Evolutionary conservation across 2,888 invertebrate genomes (phyloP), one percentile per base, ranked within the genome.

Genomic region (Maniola hyperantus): DNA sequence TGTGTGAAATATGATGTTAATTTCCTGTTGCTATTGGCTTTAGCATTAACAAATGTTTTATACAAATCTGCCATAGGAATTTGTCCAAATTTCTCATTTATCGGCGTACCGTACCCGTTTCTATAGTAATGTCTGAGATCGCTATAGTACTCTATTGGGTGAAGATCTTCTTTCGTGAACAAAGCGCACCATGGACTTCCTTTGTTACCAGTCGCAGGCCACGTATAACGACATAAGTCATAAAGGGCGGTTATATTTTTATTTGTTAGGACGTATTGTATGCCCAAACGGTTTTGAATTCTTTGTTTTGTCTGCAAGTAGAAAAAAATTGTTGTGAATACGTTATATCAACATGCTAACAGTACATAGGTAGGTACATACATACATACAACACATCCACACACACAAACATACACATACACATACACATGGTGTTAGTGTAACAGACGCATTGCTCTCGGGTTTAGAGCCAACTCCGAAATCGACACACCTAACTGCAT

Each of bases 191-290:
- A 97, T 4, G 96, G 93, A 60, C 96, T 96, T 73, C 89, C 77
- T 70, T 76, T 84, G 57, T 77, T 79, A 61, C 81, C 75, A 8
- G 80, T 73, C 2, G 83, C 96, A 5, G 96, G 95, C 84, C 96
- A 96, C 69, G 96, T 95, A 77, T 94, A 96, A 15, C 97, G 94
- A 76, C 97, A 97, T 84, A 96, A 93, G 75, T 97, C 95, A 79
- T 95, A 97, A 84, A 97, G 94, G 33, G 94, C 87, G 61, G 93
- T 88, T 39, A 97, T 88, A 66, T 95, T 87, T 6, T 74, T 83
- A 42, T 83, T 75, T 33, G 87, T 82, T 54, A 91, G 75, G 36
- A 73, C 71, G 55, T 79, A 78, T 55, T 84, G 83, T 72, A 89
- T 91, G 73, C 94, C 95, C 54, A 93, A 83, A 61, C 94, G 86